phyloP scores from a whole-genome alignment of 92 coral and sea anemone genomes.

The Porites cylindrica region DNA sequence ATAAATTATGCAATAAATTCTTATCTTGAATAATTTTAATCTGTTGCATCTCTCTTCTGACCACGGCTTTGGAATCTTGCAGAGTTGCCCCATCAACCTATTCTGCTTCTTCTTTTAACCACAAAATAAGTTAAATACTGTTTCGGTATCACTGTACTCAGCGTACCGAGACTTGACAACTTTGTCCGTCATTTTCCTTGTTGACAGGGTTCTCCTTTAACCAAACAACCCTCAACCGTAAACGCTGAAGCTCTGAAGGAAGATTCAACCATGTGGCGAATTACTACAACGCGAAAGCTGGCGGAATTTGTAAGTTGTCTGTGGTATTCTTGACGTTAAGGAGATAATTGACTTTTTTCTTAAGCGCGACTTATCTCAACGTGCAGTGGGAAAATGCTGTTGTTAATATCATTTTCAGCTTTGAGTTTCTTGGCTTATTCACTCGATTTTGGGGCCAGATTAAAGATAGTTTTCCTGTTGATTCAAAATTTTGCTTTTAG shows the following conservation, averaged over 20 bases:
- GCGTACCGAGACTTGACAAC: background rate
- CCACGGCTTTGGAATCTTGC: constrained; percentile 19
- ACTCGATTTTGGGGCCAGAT: no score
- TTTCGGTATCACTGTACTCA: background rate
- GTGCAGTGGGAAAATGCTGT: no score
- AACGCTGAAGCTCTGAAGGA: background rate
- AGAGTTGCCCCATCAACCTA: background rate
- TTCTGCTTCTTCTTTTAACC: background rate
- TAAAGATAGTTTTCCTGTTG: no score
- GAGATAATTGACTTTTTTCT: background rate
- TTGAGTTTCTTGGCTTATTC: no score
- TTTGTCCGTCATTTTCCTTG: background rate
- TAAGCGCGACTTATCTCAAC: background rate
- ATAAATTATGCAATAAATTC: constrained; percentile 42
- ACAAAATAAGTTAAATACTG: background rate
- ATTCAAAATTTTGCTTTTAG: no score
- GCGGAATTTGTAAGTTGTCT: constrained; percentile 91
- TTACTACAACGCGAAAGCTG: constrained; percentile 88
- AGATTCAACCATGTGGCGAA: constrained; percentile 85
- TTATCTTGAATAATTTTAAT: constrained; percentile 10
- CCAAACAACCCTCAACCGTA: background rate
- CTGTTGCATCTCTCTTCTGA: background rate
- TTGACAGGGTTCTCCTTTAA: constrained; percentile 8
- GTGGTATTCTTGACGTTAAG: constrained; percentile 13
- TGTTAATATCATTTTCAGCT: no score